Evolutionary conservation across 2,888 invertebrate genomes (phyloP), one percentile per base, ranked within the genome.

Genomic region (Xanthia icteritia): DNA sequence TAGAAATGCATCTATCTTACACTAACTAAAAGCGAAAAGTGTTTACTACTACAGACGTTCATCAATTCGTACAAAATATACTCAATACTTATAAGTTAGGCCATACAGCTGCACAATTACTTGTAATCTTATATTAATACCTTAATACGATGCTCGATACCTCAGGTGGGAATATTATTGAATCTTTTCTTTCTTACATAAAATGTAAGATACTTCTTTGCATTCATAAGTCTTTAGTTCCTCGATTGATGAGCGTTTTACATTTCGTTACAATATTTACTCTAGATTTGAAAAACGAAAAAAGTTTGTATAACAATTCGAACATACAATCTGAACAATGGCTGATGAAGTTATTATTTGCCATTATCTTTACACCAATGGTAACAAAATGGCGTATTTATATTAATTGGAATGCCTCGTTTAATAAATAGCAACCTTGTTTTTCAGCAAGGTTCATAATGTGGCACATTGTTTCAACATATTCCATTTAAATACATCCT

Each of bases 401-500:
- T 48, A 83, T 73, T 83, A 83, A 84, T 84, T 90, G 91, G 91
- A 90, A 91, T 91, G 91, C 87, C 79, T 89, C 86, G 51, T 72
- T 79, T 82, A 77, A 82, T 80, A 81, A 78, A 72, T 83, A 77
- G 78, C 75, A 72, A 84, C 48, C n/a, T 63, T 65, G 61, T 76
- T 81, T 74, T 74, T 58, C 60, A 79, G 76, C 66, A 73, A 81
- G 77, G 64, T 85, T 76, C 63, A 81, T 75, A 63, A 68, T 63
- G 88, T 90, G 90, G 87, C 88, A 90, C 87, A 83, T 82, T 77
- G 73, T 84, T 72, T 84, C 65, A 86, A 84, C 68, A 77, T 84
- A 82, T 78, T 81, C 79, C 79, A 64, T 64, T 77, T 69, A 63
- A 75, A 65, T 67, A 78, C 65, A 76, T 65, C 65, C 70, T n/a